Percentiles rank a stretch among this genome's conserved stretches.
These are phyloP conservation scores for Caenorhabditis tropicalis DNA, from an alignment of 1,140 invertebrate species.

Conservation along the genomic window DNA sequence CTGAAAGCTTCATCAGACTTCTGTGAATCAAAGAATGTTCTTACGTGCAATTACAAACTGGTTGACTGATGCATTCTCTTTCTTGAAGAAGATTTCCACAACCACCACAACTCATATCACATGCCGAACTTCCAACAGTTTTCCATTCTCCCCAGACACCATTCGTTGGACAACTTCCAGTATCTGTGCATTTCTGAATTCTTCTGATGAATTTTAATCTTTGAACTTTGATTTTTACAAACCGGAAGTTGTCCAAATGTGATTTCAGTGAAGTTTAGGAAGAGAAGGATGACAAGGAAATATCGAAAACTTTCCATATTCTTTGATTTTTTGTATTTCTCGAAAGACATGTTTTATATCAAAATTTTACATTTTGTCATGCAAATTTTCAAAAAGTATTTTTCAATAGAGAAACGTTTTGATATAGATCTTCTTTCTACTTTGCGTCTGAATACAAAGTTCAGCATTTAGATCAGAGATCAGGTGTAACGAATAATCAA, in stretches of 20 bases:
- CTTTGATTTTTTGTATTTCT: not conserved
- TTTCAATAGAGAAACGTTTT: not conserved
- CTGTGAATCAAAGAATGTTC: not conserved
- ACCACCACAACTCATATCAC: not conserved
- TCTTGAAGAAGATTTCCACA: not conserved
- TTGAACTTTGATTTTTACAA: not conserved
- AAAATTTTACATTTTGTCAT: not conserved
- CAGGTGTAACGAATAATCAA: no score
- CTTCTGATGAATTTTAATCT: not conserved
- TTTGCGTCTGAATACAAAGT: not conserved
- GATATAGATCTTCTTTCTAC: not conserved
- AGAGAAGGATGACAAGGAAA: not conserved
- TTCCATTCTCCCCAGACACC: slow-evolving; percentile 7
- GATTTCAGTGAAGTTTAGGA: not conserved
- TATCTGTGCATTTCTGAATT: not conserved
- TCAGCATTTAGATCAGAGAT: not conserved
- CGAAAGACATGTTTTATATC: not conserved
- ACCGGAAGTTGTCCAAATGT: not conserved
- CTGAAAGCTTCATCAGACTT: not conserved
- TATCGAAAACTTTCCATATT: not conserved
- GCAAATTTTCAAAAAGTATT: not conserved
- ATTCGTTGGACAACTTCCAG: not conserved
- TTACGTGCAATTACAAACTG: not conserved
- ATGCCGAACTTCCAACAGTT: not conserved
- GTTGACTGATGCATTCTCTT: not conserved